Percentiles rank a stretch among this genome's conserved stretches.
Conservation (phyloP, 1,140 invertebrate species). For the Caenorhabditis tropicalis region DNA sequence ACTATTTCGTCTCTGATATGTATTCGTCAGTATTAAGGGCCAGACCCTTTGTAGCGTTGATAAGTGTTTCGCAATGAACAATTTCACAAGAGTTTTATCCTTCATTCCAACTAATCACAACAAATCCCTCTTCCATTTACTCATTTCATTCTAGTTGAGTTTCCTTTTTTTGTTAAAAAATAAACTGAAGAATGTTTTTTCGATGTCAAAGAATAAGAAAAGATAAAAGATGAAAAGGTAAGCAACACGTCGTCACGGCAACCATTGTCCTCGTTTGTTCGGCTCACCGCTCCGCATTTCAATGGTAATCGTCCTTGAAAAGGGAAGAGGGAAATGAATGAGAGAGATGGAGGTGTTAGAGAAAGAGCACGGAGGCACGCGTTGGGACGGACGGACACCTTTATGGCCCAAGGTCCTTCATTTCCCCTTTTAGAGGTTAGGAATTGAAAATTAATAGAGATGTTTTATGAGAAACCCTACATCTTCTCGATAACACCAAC, state of each 20-base stretch:
- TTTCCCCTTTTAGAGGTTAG: neutral
- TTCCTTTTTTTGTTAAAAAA: neutral
- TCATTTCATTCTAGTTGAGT: too few species aligned
- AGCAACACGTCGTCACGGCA: slow-evolving; percentile 42
- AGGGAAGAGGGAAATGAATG: neutral
- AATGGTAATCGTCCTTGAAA: slow-evolving; percentile 27
- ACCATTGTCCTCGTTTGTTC: slow-evolving; percentile 33
- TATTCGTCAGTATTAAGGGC: too few species aligned
- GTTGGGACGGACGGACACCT: slow-evolving; percentile 31
- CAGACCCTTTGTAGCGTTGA: too few species aligned
- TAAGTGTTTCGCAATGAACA: too few species aligned
- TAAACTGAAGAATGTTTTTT: neutral
- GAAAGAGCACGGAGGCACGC: slow-evolving; percentile 28
- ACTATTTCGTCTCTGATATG: too few species aligned
- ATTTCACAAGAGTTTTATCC: too few species aligned
- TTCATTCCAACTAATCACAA: neutral
- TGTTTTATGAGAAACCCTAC: neutral
- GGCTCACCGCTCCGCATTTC: slow-evolving; percentile 35
- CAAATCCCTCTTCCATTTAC: neutral
- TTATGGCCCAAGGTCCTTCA: neutral
- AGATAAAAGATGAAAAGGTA: slow-evolving; percentile 44
- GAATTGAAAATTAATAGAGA: neutral
- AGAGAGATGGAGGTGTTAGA: too few species aligned
- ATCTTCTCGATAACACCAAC: neutral
- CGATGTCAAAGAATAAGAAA: neutral